phyloP scores from a whole-genome alignment of 2,797 vertebrate species.

The Rhadinocentrus ornatus region DNA sequence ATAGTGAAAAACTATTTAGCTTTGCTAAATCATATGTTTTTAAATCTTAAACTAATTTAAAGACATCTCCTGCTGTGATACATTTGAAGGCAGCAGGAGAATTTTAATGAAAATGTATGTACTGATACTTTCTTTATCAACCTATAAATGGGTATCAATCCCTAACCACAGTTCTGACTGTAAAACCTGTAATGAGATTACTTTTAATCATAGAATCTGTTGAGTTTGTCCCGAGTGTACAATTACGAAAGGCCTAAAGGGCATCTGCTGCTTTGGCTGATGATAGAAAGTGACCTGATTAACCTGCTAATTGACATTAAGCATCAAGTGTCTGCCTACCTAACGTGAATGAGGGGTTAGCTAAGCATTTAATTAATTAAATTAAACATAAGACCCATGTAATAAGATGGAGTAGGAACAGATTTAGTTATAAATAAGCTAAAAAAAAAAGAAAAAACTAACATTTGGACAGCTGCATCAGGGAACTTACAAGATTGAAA shows the following conservation, averaged over 20 bases:
- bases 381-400: constrained; percentile 67
- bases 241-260: constrained; percentile 68
- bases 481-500: constrained; percentile 26
- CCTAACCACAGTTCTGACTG: constrained; percentile 6
- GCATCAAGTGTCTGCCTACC: constrained; percentile 69
- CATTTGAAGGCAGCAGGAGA: constrained; percentile 2
- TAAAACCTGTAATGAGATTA: constrained; percentile 43
- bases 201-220: constrained; percentile 56
- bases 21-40: neutral
- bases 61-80: neutral
- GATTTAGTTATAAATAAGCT: constrained; percentile 14
- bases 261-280: constrained; percentile 71
- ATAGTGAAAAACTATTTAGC: neutral
- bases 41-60: constrained; percentile 9
- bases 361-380: constrained; percentile 78
- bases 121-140: constrained; percentile 34
- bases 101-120: constrained; percentile 15
- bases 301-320: constrained; percentile 83
- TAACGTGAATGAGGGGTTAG: constrained; percentile 78
- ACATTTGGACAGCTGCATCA: constrained; percentile 20
- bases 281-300: constrained; percentile 80
- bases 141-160: constrained; percentile 36
- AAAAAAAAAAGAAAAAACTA: constrained; percentile 7
- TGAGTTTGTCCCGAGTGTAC: constrained; percentile 64
- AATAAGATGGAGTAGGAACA: constrained; percentile 50